Conservation (phyloP, 1,140 invertebrate genomes). For the Chelonus insularis region DNA sequence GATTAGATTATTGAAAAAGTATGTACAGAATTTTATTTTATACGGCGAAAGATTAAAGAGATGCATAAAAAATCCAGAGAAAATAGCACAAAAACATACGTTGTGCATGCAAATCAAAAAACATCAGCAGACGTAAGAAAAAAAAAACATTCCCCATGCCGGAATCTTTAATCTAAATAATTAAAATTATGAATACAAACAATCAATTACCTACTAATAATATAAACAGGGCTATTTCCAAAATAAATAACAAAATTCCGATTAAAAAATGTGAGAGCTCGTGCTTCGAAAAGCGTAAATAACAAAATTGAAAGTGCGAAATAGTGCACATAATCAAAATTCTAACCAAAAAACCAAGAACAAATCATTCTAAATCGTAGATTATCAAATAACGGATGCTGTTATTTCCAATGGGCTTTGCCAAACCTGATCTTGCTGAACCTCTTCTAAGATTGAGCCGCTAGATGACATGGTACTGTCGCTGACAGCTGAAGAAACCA, state of each 20-base stretch:
- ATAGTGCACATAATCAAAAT: background rate
- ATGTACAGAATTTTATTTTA: slow-evolving; percentile 1
- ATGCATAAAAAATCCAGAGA: slow-evolving; percentile 44
- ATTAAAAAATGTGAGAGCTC: background rate
- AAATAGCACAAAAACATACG: slow-evolving; percentile 35
- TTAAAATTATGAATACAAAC: background rate
- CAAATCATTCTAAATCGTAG: background rate
- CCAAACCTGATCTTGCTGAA: slow-evolving; percentile 56
- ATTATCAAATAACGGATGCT: background rate
- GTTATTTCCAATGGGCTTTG: slow-evolving; percentile 31
- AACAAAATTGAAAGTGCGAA: slow-evolving; percentile 1
- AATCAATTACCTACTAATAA: slow-evolving; percentile 5
- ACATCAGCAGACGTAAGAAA: slow-evolving; percentile 32
- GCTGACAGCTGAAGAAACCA: slow-evolving; percentile 52
- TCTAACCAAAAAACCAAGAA: background rate
- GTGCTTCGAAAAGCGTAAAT: slow-evolving; percentile 8
- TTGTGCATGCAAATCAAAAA: slow-evolving; percentile 41
- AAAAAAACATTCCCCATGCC: slow-evolving; percentile 43
- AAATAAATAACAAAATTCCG: background rate
- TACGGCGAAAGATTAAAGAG: slow-evolving; percentile 45
- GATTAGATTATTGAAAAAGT: slow-evolving; percentile 21
- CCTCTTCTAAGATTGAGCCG: slow-evolving; percentile 52
- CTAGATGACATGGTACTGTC: slow-evolving; percentile 52
- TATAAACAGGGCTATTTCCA: background rate
- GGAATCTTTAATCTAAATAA: background rate